phyloP scores from a whole-genome alignment of 37 sponge, comb jelly and placozoan species.

The Dysidea cf. avara region DNA sequence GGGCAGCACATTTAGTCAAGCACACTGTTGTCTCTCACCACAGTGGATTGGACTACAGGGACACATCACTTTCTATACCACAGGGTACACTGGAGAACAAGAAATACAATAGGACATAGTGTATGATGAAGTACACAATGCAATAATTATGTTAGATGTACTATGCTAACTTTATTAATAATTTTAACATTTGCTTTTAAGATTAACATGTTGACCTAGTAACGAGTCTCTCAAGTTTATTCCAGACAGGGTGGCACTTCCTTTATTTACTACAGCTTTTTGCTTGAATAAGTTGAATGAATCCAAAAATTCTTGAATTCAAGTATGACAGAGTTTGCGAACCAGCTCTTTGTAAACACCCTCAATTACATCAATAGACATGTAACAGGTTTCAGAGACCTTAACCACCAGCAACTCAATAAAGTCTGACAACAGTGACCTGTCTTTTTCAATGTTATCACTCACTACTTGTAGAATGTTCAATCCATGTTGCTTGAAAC shows the following conservation, averaged over 20 bases:
- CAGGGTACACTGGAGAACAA: not conserved
- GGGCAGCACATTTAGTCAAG: not conserved
- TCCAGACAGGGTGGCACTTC: constrained; percentile 1
- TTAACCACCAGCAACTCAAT: too few relatives aligned
- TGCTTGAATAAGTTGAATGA: constrained; percentile 7
- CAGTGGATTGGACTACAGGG: constrained; percentile 1
- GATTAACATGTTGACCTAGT: not conserved
- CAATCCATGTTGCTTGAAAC: too few relatives aligned
- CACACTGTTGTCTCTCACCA: constrained; percentile 14
- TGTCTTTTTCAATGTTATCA: too few relatives aligned
- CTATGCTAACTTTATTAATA: too few relatives aligned
- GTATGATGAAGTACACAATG: too few relatives aligned
- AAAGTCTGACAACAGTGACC: too few relatives aligned
- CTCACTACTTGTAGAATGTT: too few relatives aligned
- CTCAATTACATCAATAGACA: too few relatives aligned
- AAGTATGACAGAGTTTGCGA: constrained; percentile 35
- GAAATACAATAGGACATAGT: too few relatives aligned
- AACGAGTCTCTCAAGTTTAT: not conserved
- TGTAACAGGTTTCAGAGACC: too few relatives aligned
- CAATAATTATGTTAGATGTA: too few relatives aligned
- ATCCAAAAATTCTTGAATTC: constrained; percentile 17
- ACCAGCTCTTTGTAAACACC: constrained; percentile 15
- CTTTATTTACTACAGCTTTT: constrained; percentile 9
- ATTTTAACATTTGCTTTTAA: too few relatives aligned
- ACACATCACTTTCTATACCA: not conserved